These are phyloP conservation scores for Conchocele bisecta DNA, from an alignment of 2,888 invertebrate species.

Conservation along the genomic window DNA sequence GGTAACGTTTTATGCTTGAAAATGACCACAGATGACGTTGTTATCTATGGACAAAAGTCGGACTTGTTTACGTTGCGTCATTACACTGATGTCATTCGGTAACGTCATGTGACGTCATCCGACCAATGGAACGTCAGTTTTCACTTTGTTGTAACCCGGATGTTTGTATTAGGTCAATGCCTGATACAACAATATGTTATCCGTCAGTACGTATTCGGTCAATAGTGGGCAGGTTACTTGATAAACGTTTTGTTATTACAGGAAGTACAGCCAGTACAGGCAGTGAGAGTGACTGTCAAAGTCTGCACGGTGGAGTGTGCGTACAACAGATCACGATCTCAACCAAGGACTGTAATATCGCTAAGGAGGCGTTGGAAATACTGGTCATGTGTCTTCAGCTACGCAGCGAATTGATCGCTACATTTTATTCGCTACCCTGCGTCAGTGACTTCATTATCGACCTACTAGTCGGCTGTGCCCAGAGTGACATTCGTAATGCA, in stretches of 20 bases:
- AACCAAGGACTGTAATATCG: constrained; percentile 82
- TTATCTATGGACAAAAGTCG: too few relatives aligned
- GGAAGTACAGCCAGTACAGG: constrained; percentile 83
- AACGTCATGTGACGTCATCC: too few relatives aligned
- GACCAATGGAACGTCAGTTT: too few relatives aligned
- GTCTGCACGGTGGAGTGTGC: constrained; percentile 82
- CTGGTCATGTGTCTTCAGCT: constrained; percentile 83
- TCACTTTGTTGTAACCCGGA: too few relatives aligned
- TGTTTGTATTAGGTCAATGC: too few relatives aligned
- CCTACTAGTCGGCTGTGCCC: constrained; percentile 83
- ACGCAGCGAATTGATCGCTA: constrained; percentile 81
- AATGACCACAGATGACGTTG: too few relatives aligned
- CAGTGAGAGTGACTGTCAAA: constrained; percentile 81
- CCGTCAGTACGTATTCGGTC: too few relatives aligned
- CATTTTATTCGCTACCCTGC: constrained; percentile 82
- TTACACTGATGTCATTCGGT: too few relatives aligned
- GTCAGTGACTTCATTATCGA: constrained; percentile 84
- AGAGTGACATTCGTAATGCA: constrained; percentile 80
- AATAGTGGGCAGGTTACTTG: too few relatives aligned
- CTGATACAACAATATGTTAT: too few relatives aligned
- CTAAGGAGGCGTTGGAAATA: constrained; percentile 83
- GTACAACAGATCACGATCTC: constrained; percentile 80
- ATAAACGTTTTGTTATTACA: constrained; percentile 63
- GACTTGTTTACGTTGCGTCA: too few relatives aligned
- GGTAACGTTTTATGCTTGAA: too few relatives aligned